Base-by-base conservation (phyloP, 2,113 vertebrate species). In the Grantiella picta region DNA sequence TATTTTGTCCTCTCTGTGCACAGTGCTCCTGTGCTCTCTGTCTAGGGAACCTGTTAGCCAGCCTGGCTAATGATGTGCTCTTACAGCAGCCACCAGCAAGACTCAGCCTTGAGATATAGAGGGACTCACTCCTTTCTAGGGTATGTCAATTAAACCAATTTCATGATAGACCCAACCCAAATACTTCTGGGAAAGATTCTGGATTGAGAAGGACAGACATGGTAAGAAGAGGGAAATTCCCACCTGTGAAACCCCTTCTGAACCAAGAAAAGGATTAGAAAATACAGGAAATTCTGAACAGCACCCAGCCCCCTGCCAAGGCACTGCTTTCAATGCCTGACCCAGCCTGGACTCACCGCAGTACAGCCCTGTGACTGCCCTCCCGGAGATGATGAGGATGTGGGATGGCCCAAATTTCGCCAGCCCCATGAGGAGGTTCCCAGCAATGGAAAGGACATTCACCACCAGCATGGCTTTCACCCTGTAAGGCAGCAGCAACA, bases 291-390 rank as follows among this genome's bases (percentile, higher is more conserved):
- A 38, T 29, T 49, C 19, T 36, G 15, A n/a, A 23, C 21, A 70
- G 45, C 35, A 35, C 23, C n/a, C 38, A 44, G 38, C 33, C 12
- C 31, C 49, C 38, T 31, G 6, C 19, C 16, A 35, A 28, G 35
- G 69, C 50, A 40, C 56, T 54, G 59, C 16, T 68, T 21, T 36
- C 65, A 14, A 28, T 11, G 24, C 35, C 24, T 18, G 54, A 21
- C 18, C 29, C 60, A 17, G 29, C n/a, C 31, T 27, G 40, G 5
- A 96, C 98, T 98, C 94, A 99, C 99, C 99, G 4, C 99, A 99
- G 91, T 99, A 99, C 59, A 99, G 97, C 77, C 99, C 99, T 29
- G 99, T 99, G 29, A 99, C 65, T 0, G 98, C 97, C 31, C 99
- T 98, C 64, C 99, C 99, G 1, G 98, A 81, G 56, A 99, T 99